Percentiles rank a stretch among this genome's conserved stretches.
Conservation (phyloP, 2,113 vertebrate species). For the Pseudorhombus dupliciocellatus region DNA sequence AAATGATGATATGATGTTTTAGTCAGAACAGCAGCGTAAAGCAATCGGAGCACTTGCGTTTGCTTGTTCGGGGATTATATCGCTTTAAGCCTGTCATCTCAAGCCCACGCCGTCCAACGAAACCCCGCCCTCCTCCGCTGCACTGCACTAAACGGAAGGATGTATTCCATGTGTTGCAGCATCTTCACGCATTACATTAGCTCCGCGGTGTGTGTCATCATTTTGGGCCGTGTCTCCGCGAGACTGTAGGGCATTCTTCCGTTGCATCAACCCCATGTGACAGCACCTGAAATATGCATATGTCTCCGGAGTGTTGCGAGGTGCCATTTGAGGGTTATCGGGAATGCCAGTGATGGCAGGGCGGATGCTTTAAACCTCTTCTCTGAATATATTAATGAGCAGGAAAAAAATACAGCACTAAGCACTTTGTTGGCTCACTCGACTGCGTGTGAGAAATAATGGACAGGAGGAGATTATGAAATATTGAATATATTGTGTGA, state of each 20-base stretch:
- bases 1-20: slow-evolving; percentile 62
- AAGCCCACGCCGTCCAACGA: background rate
- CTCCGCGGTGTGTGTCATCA: slow-evolving; percentile 53
- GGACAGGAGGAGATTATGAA: slow-evolving; percentile 67
- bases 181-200: slow-evolving; percentile 43
- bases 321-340: slow-evolving; percentile 53
- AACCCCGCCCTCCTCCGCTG: background rate
- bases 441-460: slow-evolving; percentile 66
- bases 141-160: slow-evolving; percentile 9
- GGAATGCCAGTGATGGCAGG: slow-evolving; percentile 57
- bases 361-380: slow-evolving; percentile 61
- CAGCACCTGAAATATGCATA: slow-evolving; percentile 80
- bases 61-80: slow-evolving; percentile 56
- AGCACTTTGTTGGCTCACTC: slow-evolving; percentile 73
- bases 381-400: slow-evolving; percentile 81
- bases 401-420: slow-evolving; percentile 76
- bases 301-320: slow-evolving; percentile 35
- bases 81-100: slow-evolving; percentile 36
- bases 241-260: slow-evolving; percentile 24
- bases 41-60: slow-evolving; percentile 37
- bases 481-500: slow-evolving; percentile 73
- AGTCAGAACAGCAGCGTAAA: slow-evolving; percentile 40
- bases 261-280: slow-evolving; percentile 48
- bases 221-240: slow-evolving; percentile 31
- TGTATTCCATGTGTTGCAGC: slow-evolving; percentile 37